phyloP scores from a whole-genome alignment of 2,888 invertebrate species.

The Trachelus stipa region DNA sequence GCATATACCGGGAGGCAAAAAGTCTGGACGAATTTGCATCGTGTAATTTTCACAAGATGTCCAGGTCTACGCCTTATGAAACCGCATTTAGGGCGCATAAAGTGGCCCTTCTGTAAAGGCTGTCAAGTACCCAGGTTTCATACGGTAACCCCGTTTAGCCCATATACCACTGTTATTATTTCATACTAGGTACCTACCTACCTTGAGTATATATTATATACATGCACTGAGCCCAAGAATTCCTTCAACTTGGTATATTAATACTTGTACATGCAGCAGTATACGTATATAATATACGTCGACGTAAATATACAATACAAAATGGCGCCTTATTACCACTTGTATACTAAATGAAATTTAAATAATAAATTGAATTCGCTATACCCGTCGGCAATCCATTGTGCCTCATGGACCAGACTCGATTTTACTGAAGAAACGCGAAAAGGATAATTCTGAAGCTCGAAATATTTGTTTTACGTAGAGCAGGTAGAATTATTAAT shows the following conservation, averaged over 20 bases:
- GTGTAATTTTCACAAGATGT: constrained; percentile 25
- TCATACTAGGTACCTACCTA: constrained; percentile 1
- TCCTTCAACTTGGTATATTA: background rate
- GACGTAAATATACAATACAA: background rate
- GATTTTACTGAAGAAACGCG: background rate
- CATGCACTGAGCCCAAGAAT: background rate
- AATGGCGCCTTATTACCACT: background rate
- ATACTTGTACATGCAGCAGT: background rate
- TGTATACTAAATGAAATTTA: background rate
- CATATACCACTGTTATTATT: background rate
- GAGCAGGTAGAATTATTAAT: background rate
- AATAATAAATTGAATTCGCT: background rate
- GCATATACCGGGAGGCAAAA: background rate
- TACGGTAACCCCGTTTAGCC: background rate
- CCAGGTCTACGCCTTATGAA: constrained; percentile 9
- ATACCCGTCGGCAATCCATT: background rate
- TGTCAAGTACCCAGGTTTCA: constrained; percentile 25
- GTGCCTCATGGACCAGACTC: background rate
- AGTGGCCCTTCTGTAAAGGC: constrained; percentile 28
- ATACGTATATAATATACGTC: too few species aligned
- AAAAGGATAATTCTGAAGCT: background rate
- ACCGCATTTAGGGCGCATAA: constrained; percentile 31
- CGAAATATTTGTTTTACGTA: background rate
- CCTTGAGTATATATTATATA: background rate
- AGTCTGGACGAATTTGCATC: constrained; percentile 18